These are phyloP conservation scores for Poicephalus gulielmi DNA, from an alignment of 2,113 vertebrate species.

Conservation along the genomic window DNA sequence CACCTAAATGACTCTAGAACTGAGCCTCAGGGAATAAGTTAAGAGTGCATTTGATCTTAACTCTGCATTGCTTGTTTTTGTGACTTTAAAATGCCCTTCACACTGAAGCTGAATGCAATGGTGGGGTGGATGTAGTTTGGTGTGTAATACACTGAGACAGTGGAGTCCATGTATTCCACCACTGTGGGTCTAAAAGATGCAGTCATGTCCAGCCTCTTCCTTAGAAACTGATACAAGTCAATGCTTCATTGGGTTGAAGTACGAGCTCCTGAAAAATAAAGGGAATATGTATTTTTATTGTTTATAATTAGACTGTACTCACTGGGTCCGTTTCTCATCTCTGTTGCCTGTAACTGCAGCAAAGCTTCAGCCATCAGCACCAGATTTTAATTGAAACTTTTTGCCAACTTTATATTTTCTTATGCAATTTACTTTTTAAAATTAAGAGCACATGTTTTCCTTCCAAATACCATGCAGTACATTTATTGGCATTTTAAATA, in stretches of 20 bases:
- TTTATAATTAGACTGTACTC: not conserved
- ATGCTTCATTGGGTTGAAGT: not conserved
- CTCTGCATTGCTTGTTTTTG: not conserved
- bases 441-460: constrained; percentile 43
- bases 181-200: not conserved
- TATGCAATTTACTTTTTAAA: constrained; percentile 44
- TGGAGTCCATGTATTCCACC: not conserved
- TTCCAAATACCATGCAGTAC: constrained; percentile 34
- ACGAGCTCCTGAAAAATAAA: constrained; percentile 14
- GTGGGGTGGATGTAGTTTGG: not conserved
- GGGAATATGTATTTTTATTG: not conserved
- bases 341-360: not conserved
- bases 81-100: not conserved
- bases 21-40: not conserved
- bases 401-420: constrained; percentile 50
- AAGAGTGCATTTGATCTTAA: not conserved
- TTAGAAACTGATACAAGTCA: not conserved
- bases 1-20: not conserved
- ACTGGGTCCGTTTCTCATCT: not conserved
- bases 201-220: not conserved
- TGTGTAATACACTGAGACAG: not conserved
- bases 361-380: constrained; percentile 2
- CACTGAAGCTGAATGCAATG: not conserved
- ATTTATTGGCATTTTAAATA: constrained; percentile 57
- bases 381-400: constrained; percentile 50